Evolutionary conservation across 2,113 vertebrate species (phyloP).

Genomic region (Spilogale gracilis): DNA sequence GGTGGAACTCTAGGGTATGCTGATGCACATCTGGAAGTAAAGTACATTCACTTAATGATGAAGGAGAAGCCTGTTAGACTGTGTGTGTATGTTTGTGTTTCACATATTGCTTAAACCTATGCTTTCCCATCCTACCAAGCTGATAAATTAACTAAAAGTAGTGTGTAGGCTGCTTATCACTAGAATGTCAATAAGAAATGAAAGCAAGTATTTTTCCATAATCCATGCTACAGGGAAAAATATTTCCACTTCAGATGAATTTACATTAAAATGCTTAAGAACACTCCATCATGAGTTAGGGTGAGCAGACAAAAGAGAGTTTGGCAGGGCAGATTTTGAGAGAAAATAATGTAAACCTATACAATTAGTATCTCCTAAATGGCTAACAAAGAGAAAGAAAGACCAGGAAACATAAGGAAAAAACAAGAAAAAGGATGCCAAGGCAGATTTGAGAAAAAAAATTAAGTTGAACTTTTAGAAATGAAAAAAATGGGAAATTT

Average conservation of each 20-base stretch:
- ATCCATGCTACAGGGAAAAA: background rate
- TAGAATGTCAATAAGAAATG: conserved; percentile 35
- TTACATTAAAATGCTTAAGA: conserved; percentile 28
- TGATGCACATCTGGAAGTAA: background rate
- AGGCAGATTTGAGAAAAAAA: background rate
- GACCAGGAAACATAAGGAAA: background rate
- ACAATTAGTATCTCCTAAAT: conserved; percentile 21
- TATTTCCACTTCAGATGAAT: background rate
- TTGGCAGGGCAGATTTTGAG: background rate
- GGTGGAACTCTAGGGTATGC: background rate
- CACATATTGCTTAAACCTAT: background rate
- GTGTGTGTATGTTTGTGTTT: background rate
- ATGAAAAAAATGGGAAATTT: background rate
- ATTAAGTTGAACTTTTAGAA: background rate
- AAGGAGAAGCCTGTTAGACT: background rate
- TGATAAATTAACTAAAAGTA: background rate
- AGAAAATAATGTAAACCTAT: background rate
- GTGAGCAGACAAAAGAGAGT: background rate
- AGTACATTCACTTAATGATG: background rate
- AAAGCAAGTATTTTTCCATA: background rate
- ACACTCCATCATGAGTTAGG: background rate
- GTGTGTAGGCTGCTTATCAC: background rate
- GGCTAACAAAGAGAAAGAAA: background rate
- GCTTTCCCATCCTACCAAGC: background rate
- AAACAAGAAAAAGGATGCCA: background rate